Evolutionary conservation across 2,113 vertebrate species (phyloP).

Genomic region (Dipodomys spectabilis): DNA sequence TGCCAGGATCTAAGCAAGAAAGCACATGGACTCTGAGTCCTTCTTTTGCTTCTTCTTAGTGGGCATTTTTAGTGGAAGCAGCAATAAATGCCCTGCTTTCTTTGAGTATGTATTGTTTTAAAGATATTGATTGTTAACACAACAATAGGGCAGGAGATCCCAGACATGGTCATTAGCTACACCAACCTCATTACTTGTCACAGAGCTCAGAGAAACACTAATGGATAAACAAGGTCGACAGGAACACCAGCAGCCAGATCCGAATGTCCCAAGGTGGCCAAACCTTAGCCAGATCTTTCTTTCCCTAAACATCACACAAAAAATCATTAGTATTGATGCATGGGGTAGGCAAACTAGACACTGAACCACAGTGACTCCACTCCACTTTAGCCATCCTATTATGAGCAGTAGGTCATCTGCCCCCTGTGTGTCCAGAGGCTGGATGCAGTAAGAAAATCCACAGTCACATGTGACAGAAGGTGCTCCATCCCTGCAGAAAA

Average conservation of each 20-base stretch:
- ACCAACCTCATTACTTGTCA: slow-evolving; percentile 67
- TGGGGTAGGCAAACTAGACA: neutral
- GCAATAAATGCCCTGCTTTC: slow-evolving; percentile 29
- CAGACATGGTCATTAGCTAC: slow-evolving; percentile 78
- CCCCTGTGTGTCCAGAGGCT: neutral
- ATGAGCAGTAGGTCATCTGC: neutral
- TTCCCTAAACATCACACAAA: slow-evolving; percentile 68
- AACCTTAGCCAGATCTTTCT: slow-evolving; percentile 65
- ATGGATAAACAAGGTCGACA: slow-evolving; percentile 80
- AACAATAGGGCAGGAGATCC: slow-evolving; percentile 67
- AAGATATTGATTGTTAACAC: slow-evolving; percentile 75
- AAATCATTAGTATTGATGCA: slow-evolving; percentile 2
- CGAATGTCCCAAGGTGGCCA: slow-evolving; percentile 53
- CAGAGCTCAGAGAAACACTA: slow-evolving; percentile 67
- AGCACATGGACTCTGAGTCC: neutral
- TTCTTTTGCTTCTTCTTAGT: neutral
- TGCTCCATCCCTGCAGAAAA: neutral
- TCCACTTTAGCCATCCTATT: neutral
- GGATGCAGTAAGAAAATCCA: neutral
- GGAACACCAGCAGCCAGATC: slow-evolving; percentile 65
- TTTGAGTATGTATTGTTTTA: slow-evolving; percentile 28
- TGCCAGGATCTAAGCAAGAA: neutral
- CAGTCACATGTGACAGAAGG: neutral
- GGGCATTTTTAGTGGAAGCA: neutral
- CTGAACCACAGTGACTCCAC: neutral